phyloP scores from a whole-genome alignment of 2,888 invertebrate species.

The Stramonita haemastoma region DNA sequence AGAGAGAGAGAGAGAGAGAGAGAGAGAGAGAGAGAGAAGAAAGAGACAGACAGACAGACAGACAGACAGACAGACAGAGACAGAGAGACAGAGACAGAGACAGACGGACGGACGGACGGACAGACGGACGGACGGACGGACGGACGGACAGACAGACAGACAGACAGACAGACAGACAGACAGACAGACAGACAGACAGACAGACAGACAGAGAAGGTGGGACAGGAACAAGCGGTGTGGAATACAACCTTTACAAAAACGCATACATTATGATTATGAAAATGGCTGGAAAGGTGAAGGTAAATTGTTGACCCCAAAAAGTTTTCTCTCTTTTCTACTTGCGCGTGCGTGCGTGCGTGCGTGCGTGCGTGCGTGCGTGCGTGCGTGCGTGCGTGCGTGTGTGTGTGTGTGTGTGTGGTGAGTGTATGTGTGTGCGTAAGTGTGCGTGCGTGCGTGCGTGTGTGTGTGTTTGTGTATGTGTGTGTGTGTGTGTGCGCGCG shows the following conservation, averaged over 20 bases:
- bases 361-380: too few relatives aligned
- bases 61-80: background rate
- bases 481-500: background rate
- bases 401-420: background rate
- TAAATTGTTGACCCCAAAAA: too few relatives aligned
- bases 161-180: slow-evolving; percentile 18
- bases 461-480: background rate
- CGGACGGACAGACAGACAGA: background rate
- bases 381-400: too few relatives aligned
- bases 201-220: background rate
- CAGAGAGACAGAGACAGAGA: background rate
- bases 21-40: background rate
- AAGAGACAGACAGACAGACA: background rate
- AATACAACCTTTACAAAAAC: background rate
- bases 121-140: slow-evolving; percentile 4
- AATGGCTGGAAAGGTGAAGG: too few relatives aligned
- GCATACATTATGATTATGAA: too few relatives aligned
- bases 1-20: background rate
- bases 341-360: too few relatives aligned
- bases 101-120: background rate
- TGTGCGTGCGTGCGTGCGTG: background rate
- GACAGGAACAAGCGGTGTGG: background rate
- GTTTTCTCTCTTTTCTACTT: too few relatives aligned
- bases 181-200: slow-evolving; percentile 23
- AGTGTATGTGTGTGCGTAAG: too few relatives aligned